Base-by-base conservation (phyloP, 2,888 invertebrate genomes). In the Drosophila eohydei region DNA sequence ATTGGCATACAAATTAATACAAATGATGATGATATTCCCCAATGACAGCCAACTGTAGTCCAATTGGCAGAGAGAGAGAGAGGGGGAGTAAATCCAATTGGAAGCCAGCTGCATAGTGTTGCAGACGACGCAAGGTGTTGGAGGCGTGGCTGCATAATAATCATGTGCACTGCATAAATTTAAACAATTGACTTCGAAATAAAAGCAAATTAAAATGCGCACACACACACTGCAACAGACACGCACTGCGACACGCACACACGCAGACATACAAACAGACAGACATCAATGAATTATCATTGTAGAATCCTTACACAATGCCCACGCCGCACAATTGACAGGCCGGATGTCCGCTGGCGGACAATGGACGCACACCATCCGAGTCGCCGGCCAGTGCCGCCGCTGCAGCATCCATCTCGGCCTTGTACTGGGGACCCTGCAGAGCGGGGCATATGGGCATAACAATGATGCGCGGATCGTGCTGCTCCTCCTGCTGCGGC, bases 241-340 rank as follows among this genome's bases (percentile, higher is more conserved):
- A 51, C 32, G 52, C 62, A 61, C 60, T 52, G 21, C 50, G 66
- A 41, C 60, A 21, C 50, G 56, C 68, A 70, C 12, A 74, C 56
- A 56, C 16, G 57, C 43, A 54, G 51, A 58, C 44, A 64, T 38
- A 50, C 36, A 40, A 2, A 65, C 26, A 61, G 67, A 61, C n/a
- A 72, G 55, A 64, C 66, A 69, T 62, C 71, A 72, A 86, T 75
- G 84, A 79, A 89, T 80, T 77, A 78, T 87, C 77, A 78, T 81
- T 69, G 74, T 75, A 77, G 77, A 80, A 83, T 91, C 85, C 93
- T 93, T 93, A 93, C 93, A 92, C 91, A 90, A 93, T 93, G 86
- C 92, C 89, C 81, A 92, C 91, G 83, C 93, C 93, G 81, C 93
- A 93, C 86, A 91, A 85, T 79, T 89, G 90, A 89, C 93, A 93